These are phyloP conservation scores for Trichogramma evanescens DNA, from an alignment of 2,888 invertebrate genomes.

Conservation along the genomic window DNA sequence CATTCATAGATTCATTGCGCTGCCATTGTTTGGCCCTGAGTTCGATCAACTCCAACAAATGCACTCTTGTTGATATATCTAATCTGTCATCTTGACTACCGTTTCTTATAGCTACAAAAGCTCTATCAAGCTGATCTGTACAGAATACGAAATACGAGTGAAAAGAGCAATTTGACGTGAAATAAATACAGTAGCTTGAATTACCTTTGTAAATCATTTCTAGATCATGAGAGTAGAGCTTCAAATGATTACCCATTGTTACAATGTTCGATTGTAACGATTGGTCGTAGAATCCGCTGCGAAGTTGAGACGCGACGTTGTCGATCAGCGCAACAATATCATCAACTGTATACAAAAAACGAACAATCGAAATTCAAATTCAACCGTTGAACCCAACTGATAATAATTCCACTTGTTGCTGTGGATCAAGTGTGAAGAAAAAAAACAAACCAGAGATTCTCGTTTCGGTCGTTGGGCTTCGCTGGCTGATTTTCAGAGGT, in stretches of 20 bases:
- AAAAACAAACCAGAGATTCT: conserved; percentile 38
- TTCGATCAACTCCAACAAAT: conserved; percentile 87
- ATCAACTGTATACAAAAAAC: conserved; percentile 48
- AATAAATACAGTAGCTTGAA: not conserved
- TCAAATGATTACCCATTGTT: conserved; percentile 72
- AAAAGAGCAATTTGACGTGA: not conserved
- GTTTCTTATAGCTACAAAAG: conserved; percentile 81
- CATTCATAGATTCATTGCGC: conserved; percentile 73
- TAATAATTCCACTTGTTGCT: not conserved
- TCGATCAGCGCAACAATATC: conserved; percentile 77
- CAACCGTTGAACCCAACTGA: not conserved
- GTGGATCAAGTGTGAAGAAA: not conserved
- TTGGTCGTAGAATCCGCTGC: conserved; percentile 67
- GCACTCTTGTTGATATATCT: conserved; percentile 77
- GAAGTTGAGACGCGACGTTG: conserved; percentile 69
- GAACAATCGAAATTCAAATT: not conserved
- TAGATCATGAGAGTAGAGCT: conserved; percentile 66
- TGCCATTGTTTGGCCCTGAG: conserved; percentile 88
- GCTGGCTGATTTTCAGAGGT: conserved; percentile 55
- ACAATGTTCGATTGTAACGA: conserved; percentile 67
- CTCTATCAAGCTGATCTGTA: conserved; percentile 68
- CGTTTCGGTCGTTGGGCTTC: conserved; percentile 42
- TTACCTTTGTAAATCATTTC: conserved; percentile 69
- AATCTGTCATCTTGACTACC: conserved; percentile 82
- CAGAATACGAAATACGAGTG: not conserved